Base-by-base conservation (phyloP, 2,113 vertebrate species). In the Lipophrys pholis region DNA sequence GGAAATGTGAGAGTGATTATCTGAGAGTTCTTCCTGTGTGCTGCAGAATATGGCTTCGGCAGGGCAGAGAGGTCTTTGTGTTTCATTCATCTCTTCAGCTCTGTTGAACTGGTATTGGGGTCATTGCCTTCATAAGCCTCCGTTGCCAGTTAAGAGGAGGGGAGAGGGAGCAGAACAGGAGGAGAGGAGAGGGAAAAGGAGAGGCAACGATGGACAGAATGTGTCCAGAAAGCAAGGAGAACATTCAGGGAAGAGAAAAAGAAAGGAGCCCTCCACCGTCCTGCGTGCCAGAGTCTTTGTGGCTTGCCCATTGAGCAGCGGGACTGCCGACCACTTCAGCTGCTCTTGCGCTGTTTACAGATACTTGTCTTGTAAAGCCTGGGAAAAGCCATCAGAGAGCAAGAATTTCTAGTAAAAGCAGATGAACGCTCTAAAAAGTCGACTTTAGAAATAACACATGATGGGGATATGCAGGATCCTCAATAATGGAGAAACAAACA, bases 281-380 rank as follows among this genome's bases (percentile, higher is more conserved):
- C 73, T 45, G 75, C 60, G 68, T 87, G 87, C 84, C 89, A 87
- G 74, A 73, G 76, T 82, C 77, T 86, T 87, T 88, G 81, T 89
- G 58, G 45, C 36, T 42, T 51, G 10, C 36, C 82, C 62, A 89
- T 83, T 83, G 84, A 88, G 61, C 69, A 80, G 65, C 74, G 59
- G 80, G 82, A 84, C 86, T 66, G 74, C 82, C 82, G 78, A 74
- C 80, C 82, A 82, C 85, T 89, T 85, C 75, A 90, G 77, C 77
- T 76, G 73, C 76, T 83, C 76, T 73, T 60, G 43, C 41, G 4
- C 66, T 52, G 69, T 88, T 85, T 80, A 82, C 74, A 90, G 63
- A 73, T 48, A 69, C 53, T 55, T 30, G 48, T 75, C 80, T 80
- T 69, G 63, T 42, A 55, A 87, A 60, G 54, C 79, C 86, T 88